phyloP scores from a whole-genome alignment of 2,888 invertebrate species.

The Meandrusa payeni region DNA sequence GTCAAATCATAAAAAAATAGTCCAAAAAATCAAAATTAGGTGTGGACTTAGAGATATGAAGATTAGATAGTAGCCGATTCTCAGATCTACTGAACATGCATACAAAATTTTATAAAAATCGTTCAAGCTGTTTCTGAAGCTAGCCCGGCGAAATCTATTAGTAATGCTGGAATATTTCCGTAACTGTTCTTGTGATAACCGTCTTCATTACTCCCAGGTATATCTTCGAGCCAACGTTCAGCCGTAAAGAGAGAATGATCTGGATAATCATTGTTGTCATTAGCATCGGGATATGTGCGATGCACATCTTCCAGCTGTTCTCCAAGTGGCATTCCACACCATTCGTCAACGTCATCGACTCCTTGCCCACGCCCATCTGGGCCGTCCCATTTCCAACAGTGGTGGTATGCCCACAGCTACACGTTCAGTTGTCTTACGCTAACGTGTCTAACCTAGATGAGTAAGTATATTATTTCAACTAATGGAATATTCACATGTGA shows the following conservation, averaged over 20 bases:
- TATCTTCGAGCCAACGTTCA: slow-evolving; percentile 67
- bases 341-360: slow-evolving; percentile 72
- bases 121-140: no score
- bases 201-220: slow-evolving; percentile 44
- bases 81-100: no score
- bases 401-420: slow-evolving; percentile 67
- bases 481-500: not conserved
- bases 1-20: no score
- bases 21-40: no score
- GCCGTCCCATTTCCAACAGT: slow-evolving; percentile 73
- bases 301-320: slow-evolving; percentile 61
- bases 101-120: no score
- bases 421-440: slow-evolving; percentile 55
- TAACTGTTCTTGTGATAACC: not conserved
- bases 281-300: slow-evolving; percentile 61
- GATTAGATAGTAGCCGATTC: no score
- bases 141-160: no score
- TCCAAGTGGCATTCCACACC: slow-evolving; percentile 67
- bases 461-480: slow-evolving; percentile 38
- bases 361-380: slow-evolving; percentile 68
- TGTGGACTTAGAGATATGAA: no score
- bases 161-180: no score
- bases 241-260: slow-evolving; percentile 52
- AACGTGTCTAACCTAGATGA: slow-evolving; percentile 54
- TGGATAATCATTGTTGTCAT: slow-evolving; percentile 65